Conservation (phyloP, 1,140 invertebrate species). For the Apis dorsata region DNA sequence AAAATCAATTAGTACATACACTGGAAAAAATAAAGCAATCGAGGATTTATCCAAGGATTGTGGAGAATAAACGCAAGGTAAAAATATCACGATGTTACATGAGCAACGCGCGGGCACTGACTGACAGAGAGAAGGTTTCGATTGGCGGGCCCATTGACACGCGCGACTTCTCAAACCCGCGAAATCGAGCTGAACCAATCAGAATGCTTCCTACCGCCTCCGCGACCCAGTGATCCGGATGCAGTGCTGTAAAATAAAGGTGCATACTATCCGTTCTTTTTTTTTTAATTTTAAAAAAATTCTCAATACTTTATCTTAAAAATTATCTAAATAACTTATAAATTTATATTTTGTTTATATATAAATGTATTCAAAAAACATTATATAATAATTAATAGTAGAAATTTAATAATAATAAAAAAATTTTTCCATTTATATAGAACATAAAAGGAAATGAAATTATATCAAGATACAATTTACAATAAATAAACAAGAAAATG, state of each 20-base stretch:
- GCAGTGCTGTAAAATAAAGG: constrained; percentile 44
- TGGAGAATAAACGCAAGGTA: background rate
- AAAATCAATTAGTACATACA: background rate
- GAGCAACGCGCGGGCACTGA: constrained; percentile 56
- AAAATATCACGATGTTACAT: constrained; percentile 12
- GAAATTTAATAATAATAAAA: too few species aligned
- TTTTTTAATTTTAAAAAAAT: background rate
- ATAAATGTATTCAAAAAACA: background rate
- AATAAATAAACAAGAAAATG: too few species aligned
- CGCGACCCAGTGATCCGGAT: constrained; percentile 39
- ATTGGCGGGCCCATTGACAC: constrained; percentile 53
- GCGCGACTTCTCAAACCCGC: constrained; percentile 59
- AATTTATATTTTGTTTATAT: background rate
- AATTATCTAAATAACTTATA: background rate
- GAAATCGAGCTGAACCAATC: constrained; percentile 57
- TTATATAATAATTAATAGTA: background rate
- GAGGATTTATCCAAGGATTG: background rate
- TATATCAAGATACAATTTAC: background rate
- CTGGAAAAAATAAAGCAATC: background rate
- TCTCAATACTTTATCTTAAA: background rate
- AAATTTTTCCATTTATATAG: background rate
- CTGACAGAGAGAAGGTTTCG: constrained; percentile 49
- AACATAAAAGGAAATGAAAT: background rate
- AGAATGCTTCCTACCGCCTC: constrained; percentile 32
- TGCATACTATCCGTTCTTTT: background rate